These are phyloP conservation scores for Muscicapa adusta DNA, from an alignment of 2,113 vertebrate genomes.

Conservation along the genomic window DNA sequence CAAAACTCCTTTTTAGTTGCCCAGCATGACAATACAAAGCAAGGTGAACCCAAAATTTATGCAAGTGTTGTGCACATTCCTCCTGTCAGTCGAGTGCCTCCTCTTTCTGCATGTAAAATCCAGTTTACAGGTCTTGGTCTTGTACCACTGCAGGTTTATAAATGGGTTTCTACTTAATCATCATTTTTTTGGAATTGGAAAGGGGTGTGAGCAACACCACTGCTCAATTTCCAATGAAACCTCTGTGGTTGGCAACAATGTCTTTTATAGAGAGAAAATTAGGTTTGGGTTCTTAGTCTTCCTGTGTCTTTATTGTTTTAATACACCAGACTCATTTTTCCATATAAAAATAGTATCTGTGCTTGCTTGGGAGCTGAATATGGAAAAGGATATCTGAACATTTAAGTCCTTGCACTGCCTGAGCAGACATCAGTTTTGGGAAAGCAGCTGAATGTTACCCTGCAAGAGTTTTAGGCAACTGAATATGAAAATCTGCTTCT, in stretches of 20 bases:
- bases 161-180: neutral
- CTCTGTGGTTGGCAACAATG: neutral
- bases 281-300: neutral
- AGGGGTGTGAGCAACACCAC: neutral
- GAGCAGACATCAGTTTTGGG: neutral
- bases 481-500: conserved; percentile 10
- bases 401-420: neutral
- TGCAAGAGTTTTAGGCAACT: conserved; percentile 23
- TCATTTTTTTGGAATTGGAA: neutral
- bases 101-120: neutral
- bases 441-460: neutral
- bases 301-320: neutral
- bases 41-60: neutral
- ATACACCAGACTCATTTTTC: neutral
- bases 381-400: neutral
- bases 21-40: neutral
- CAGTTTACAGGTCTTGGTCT: neutral
- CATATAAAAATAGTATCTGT: neutral
- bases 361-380: neutral
- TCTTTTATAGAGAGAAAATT: neutral
- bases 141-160: neutral
- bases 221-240: neutral
- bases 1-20: neutral
- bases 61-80: neutral
- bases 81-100: neutral